A percentile compares a stretch with the other conserved stretches of the same genome.
These are phyloP conservation scores for Trachelus stipa DNA, from an alignment of 2,888 invertebrate species.

Conservation along the genomic window DNA sequence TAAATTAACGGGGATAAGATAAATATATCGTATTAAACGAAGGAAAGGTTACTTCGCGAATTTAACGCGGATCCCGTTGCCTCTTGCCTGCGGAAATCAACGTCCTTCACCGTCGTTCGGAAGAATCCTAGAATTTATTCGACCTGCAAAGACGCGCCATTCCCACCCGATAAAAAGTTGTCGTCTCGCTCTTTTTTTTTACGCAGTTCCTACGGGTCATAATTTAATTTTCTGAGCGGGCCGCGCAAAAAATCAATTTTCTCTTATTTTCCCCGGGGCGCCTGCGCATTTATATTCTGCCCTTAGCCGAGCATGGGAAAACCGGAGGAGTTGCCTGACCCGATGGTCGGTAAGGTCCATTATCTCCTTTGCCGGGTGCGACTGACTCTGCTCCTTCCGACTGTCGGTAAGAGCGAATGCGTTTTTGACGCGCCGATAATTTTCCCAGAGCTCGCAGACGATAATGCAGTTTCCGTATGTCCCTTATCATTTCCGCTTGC, in stretches of 20 bases:
- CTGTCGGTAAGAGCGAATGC: background rate
- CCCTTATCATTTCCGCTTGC: background rate
- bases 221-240: conserved; percentile 50
- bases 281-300: conserved; percentile 32
- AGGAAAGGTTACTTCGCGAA: conserved; percentile 17
- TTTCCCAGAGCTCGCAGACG: background rate
- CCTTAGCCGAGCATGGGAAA: background rate
- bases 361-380: background rate
- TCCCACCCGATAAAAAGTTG: background rate
- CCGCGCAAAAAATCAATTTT: conserved; percentile 50
- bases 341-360: conserved; percentile 27
- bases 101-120: background rate
- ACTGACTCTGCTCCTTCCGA: background rate
- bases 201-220: conserved; percentile 24
- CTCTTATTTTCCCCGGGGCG: conserved; percentile 34
- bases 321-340: background rate
- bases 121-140: background rate
- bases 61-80: conserved; percentile 18
- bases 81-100: background rate
- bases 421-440: background rate
- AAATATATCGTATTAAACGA: conserved; percentile 20
- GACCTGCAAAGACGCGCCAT: background rate
- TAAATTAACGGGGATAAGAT: conserved; percentile 22
- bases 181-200: conserved; percentile 12
- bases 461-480: background rate